phyloP scores from a whole-genome alignment of 1,140 invertebrate genomes.

The Trypoxylus dichotomus region DNA sequence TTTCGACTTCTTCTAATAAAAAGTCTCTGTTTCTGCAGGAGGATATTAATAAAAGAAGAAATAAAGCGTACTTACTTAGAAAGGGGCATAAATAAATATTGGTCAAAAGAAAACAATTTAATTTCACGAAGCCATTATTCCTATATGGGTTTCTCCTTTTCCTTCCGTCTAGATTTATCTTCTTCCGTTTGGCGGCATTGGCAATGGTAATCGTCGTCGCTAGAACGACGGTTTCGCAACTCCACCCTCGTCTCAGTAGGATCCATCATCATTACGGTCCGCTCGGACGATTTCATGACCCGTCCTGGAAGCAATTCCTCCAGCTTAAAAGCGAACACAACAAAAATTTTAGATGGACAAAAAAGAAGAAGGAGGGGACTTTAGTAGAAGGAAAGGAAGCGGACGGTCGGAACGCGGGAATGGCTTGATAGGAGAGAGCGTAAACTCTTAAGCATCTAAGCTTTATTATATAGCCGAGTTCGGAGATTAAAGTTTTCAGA shows the following conservation, averaged over 20 bases:
- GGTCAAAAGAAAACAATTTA: conserved; percentile 36
- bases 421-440: neutral
- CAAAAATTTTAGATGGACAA: neutral
- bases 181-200: conserved; percentile 40
- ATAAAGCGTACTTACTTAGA: neutral
- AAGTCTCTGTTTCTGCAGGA: too few relatives aligned
- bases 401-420: too few relatives aligned
- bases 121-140: conserved; percentile 28
- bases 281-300: conserved; percentile 32
- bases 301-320: conserved; percentile 26
- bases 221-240: neutral
- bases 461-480: conserved; percentile 14
- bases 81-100: neutral
- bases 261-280: conserved; percentile 32
- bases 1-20: too few relatives aligned
- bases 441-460: neutral
- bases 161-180: conserved; percentile 38
- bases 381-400: too few relatives aligned
- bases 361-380: neutral
- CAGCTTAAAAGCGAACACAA: conserved; percentile 29
- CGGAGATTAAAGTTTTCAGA: conserved; percentile 22
- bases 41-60: too few relatives aligned
- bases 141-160: neutral
- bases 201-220: neutral
- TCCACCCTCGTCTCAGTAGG: conserved; percentile 30